Evolutionary conservation across 2,797 vertebrate species (phyloP).

Genomic region (Ceyx erithaca): DNA sequence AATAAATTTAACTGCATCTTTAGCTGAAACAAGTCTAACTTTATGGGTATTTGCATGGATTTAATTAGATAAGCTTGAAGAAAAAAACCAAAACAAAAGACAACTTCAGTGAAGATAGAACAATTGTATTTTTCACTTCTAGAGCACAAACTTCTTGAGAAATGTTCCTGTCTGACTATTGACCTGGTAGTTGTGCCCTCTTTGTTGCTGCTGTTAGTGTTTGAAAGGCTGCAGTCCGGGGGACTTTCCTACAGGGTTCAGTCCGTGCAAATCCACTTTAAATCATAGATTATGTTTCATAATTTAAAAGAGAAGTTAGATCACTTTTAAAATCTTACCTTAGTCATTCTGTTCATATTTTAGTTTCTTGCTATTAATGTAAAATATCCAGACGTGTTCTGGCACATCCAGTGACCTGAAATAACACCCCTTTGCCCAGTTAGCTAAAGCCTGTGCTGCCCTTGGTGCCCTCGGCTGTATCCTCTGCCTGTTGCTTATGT

Average conservation of each 20-base stretch:
- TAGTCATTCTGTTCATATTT: neutral
- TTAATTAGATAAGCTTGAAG: neutral
- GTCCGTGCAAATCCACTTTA: neutral
- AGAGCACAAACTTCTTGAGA: neutral
- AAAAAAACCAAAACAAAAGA: neutral
- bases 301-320: neutral
- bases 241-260: neutral
- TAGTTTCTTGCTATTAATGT: neutral
- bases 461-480: neutral
- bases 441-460: rapidly evolving
- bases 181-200: neutral
- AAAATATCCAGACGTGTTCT: rapidly evolving
- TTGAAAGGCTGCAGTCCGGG: neutral
- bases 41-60: neutral
- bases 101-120: neutral
- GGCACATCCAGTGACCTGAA: neutral
- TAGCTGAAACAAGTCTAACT: neutral
- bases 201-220: neutral
- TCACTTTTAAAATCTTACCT: neutral
- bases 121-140: neutral
- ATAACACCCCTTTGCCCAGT: neutral
- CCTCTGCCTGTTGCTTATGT: neutral
- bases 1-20: neutral
- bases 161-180: neutral
- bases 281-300: rapidly evolving